Conservation (phyloP, 2,113 vertebrate species). For the Xiphophorus couchianus region DNA sequence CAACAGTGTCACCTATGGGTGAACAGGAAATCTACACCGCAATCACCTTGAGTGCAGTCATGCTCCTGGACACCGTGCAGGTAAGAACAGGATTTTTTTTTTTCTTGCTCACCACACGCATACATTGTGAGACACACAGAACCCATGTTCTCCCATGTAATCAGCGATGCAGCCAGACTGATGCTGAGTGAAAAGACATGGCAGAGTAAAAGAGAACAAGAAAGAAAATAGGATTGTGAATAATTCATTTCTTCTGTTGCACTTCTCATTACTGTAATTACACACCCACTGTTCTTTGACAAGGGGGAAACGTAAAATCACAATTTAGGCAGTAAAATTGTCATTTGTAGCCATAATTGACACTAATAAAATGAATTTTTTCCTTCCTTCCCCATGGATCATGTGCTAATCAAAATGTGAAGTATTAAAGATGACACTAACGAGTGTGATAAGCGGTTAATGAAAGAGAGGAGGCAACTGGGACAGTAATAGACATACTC, state of each 20-base stretch:
- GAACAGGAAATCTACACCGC: background rate
- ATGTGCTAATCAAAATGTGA: constrained; percentile 80
- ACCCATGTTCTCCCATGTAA: constrained; percentile 11
- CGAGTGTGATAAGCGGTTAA: constrained; percentile 71
- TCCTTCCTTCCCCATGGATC: constrained; percentile 61
- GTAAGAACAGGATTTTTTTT: constrained; percentile 10
- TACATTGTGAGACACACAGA: constrained; percentile 6
- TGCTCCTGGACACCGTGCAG: background rate
- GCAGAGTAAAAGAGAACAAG: constrained; percentile 32
- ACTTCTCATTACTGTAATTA: constrained; percentile 75
- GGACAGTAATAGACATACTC: constrained; percentile 69
- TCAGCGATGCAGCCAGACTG: constrained; percentile 11
- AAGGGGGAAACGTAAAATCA: constrained; percentile 73
- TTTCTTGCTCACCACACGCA: background rate
- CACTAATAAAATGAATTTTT: constrained; percentile 74
- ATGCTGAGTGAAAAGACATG: constrained; percentile 28
- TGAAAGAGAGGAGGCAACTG: constrained; percentile 72
- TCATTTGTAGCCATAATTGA: constrained; percentile 79
- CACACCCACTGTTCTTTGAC: constrained; percentile 70
- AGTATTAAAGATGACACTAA: constrained; percentile 80
- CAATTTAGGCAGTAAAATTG: constrained; percentile 74
- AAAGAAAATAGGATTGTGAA: constrained; percentile 57
- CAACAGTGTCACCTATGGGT: constrained; percentile 80
- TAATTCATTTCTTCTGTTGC: constrained; percentile 65
- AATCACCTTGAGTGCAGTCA: background rate